Base-by-base conservation (phyloP, 35 echinoderm and acorn worm genomes). In the Lytechinus variegatus region DNA sequence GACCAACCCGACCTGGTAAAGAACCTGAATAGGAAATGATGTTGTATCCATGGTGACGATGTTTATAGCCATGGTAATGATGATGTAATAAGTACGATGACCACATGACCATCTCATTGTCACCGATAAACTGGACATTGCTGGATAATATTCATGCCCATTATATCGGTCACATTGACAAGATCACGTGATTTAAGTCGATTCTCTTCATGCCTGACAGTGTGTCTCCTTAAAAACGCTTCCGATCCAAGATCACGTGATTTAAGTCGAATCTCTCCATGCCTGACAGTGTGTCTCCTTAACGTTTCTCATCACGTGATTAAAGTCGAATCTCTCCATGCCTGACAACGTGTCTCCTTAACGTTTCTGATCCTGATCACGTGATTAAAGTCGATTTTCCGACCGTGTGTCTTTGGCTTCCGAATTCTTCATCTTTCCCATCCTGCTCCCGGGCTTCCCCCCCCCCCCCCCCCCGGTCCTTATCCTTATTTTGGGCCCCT, bases 131-230 rank as follows among this genome's bases (percentile, higher is more conserved):
- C 52, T 90, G 88, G 88, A 54, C 88, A 90, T 90, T 44, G 52
- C 29, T 13, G 4, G 14, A 10, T 10, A 90, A 21, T 90, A 54
- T 54, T 52, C 88, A 90, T 90, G 88, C 88, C 88, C 88, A 90
- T 90, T 90, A 90, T 52, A 90, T 90, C 88, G 88, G 88, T 90
- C 88, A 90, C 88, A 90, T 90, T 90, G 88, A 90, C 88, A 90
- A 90, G 16, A 90, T 90, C 88, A 90, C 88, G 88, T 90, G 88
- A 90, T 54, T 52, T 10, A 52, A 2, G 88, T 90, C 52, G 88
- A 21, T 21, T 19, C 10, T 90, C 24, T 44, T 3, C 88, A 11
- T 52, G 33, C 87, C 27, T 27, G 8, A 5, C 9, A 87, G 4
- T 51, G 19, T 9, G 27, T 28, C 9, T 87, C 19, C 27, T 88